phyloP scores from a whole-genome alignment of 2,113 vertebrate species.

The Oreochromis spilurus region DNA sequence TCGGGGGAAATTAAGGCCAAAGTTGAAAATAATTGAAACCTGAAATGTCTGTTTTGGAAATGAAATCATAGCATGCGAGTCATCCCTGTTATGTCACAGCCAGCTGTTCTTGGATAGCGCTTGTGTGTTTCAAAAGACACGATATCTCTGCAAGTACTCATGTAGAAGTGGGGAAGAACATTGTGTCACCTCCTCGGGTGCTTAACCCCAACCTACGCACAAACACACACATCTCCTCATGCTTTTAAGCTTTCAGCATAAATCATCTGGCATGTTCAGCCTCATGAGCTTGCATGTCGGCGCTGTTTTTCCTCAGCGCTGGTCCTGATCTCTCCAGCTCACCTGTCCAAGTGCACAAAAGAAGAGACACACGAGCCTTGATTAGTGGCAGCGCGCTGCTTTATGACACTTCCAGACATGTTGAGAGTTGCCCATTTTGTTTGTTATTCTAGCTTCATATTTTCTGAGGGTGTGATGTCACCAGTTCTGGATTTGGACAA shows the following conservation, averaged over 20 bases:
- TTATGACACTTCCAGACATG: slow-evolving; percentile 41
- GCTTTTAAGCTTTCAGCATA: slow-evolving; percentile 9
- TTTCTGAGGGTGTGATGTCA: slow-evolving; percentile 45
- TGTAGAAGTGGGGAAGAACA: slow-evolving; percentile 3
- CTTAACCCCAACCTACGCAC: not conserved
- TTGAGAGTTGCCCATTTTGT: slow-evolving; percentile 41
- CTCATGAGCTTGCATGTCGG: not conserved
- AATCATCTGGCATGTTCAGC: slow-evolving; percentile 7
- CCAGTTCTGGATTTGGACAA: slow-evolving; percentile 24
- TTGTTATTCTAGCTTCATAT: slow-evolving; percentile 38
- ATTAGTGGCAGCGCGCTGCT: slow-evolving; percentile 15
- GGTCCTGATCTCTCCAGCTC: not conserved
- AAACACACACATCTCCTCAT: not conserved
- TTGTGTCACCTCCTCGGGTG: not conserved
- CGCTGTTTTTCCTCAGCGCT: not conserved
- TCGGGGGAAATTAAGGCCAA: slow-evolving; percentile 14
- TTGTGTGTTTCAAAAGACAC: slow-evolving; percentile 20
- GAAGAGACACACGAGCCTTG: slow-evolving; percentile 15
- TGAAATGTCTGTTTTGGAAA: slow-evolving; percentile 14
- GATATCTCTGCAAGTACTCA: not conserved
- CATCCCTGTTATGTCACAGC: slow-evolving; percentile 51
- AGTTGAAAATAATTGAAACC: slow-evolving; percentile 29
- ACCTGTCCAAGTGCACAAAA: slow-evolving; percentile 30
- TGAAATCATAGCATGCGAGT: slow-evolving; percentile 27
- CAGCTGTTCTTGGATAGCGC: slow-evolving; percentile 41